Evolutionary conservation across 1,140 invertebrate genomes (phyloP), one percentile per base, ranked within the genome.

Genomic region (Ruditapes philippinarum): DNA sequence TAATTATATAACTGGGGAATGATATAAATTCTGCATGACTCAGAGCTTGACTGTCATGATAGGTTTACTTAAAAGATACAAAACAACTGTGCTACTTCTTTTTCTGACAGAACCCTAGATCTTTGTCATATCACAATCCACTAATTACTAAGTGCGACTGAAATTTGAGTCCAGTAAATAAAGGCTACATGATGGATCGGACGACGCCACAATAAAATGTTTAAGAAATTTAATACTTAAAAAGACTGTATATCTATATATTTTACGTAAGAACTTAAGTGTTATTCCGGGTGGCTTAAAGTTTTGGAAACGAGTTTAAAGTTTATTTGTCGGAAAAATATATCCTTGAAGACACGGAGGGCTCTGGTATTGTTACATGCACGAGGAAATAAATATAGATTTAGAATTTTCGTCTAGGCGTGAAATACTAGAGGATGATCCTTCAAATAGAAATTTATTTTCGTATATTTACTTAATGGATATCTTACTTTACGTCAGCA

Each of bases 111-210:
- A n/a, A n/a, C n/a, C n/a, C n/a, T n/a, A n/a, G n/a, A n/a, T n/a
- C n/a, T n/a, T n/a, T 36, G n/a, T 42, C 57, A 57, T 81, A 81
- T 81, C 19, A 25, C 62, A 65, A 36, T 62, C 79, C n/a, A 5
- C 40, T 81, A 81, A 81, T 81, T 62, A 81, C 22, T 25, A 65
- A 65, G 54, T 65, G 33, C 42, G 79, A 40, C 40, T 25, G 79
- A 40, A 38, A 81, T 33, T 17, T n/a, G 42, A 81, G 62, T 14
- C 22, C 33, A 1, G 12, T 25, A 42, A 62, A 54, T 78, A 78
- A 78, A 36, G 33, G 33, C 45, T 17, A 22, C 45, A 7, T 31
- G 45, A 51, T 78, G 74, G 65, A 70, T 70, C 33, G 1, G 36
- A 12, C 28, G 12, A 17, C 45, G 22, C n/a, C 12, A 51, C 22